Evolutionary conservation across 2,888 invertebrate genomes (phyloP).

Genomic region (Ophioninae sp.): DNA sequence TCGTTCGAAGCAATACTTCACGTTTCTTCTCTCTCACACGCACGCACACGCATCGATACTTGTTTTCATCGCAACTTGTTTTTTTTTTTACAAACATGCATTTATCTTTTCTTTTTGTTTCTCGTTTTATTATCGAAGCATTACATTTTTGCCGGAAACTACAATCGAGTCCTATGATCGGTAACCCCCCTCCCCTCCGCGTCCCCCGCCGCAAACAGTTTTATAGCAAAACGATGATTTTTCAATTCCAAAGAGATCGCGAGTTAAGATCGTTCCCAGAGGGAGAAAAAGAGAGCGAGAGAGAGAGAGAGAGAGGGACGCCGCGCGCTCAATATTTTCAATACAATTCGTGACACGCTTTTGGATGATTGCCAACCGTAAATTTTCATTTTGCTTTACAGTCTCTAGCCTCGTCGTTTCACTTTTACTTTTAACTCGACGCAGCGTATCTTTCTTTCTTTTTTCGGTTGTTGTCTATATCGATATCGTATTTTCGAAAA

Average conservation of each 20-base stretch:
- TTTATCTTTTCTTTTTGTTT: constrained; percentile 36
- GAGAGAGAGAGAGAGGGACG: constrained; percentile 1
- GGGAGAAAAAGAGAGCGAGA: not conserved
- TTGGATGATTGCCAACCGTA: constrained; percentile 31
- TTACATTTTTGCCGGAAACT: constrained; percentile 52
- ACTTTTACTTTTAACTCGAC: constrained; percentile 5
- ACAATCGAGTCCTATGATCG: constrained; percentile 42
- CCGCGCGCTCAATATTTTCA: not conserved
- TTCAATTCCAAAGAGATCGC: not conserved
- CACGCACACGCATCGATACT: constrained; percentile 6
- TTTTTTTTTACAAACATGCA: constrained; percentile 24
- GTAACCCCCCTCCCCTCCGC: constrained; percentile 16
- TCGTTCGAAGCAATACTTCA: constrained; percentile 23
- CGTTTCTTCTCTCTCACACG: constrained; percentile 27
- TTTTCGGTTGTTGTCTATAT: constrained; percentile 5
- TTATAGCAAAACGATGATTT: constrained; percentile 1
- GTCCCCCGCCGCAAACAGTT: not conserved
- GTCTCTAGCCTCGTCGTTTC: constrained; percentile 27
- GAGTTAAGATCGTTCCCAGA: not conserved
- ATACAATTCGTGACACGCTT: constrained; percentile 27
- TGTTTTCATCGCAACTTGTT: constrained; percentile 18
- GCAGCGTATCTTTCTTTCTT: constrained; percentile 3
- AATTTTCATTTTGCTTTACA: constrained; percentile 25
- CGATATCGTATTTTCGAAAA: constrained; percentile 5
- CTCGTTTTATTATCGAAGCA: constrained; percentile 49